Base-by-base conservation (phyloP, 2,797 vertebrate genomes). In the Sebastes matsubarae region DNA sequence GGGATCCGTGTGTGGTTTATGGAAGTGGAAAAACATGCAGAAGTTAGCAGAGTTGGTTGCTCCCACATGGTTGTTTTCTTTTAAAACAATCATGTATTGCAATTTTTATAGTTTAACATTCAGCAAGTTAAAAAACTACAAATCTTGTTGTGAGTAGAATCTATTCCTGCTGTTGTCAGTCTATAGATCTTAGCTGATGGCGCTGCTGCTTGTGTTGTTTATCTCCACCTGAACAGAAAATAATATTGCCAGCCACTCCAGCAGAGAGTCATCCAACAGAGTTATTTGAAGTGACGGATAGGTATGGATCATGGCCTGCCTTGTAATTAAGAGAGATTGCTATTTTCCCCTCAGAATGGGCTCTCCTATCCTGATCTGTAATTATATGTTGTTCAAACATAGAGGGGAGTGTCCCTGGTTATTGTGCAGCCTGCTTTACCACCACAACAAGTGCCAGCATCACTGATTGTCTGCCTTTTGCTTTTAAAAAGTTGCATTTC, bases 311-410 rank as follows among this genome's bases (percentile, higher is more conserved):
- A 94, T 58, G 72, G 87, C 66, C 85, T 91, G 93, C 93, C 94
- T 94, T 94, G 92, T 94, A 94, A 94, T 94, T 94, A 94, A 82
- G 80, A 94, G 91, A 94, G 93, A 95, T 95, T 94, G 93, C 93
- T 94, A 93, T 95, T 94, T 94, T 94, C 92, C 93, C 89, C 89
- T 88, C 83, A 90, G 91, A 94, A 95, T 93, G 85, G 90, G 92
- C 93, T 94, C 90, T 93, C 82, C 91, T 92, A 88, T 90, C 87
- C 92, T 93, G 92, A 94, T 94, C 93, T 94, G 91, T 94, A 94
- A 95, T 95, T 92, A 93, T 87, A 93, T 93, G 93, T 93, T 94
- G 93, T 94, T 94, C 92, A 93, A 94, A 94, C 92, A 94, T 80
- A 89, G 93, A 93, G 91, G 90, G 93, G 93, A 91, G 94, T 93